A percentile compares a stretch with the other conserved stretches of the same genome.
Evolutionary conservation across 2,888 invertebrate species (phyloP).

Genomic region (Apoderus coryli): DNA sequence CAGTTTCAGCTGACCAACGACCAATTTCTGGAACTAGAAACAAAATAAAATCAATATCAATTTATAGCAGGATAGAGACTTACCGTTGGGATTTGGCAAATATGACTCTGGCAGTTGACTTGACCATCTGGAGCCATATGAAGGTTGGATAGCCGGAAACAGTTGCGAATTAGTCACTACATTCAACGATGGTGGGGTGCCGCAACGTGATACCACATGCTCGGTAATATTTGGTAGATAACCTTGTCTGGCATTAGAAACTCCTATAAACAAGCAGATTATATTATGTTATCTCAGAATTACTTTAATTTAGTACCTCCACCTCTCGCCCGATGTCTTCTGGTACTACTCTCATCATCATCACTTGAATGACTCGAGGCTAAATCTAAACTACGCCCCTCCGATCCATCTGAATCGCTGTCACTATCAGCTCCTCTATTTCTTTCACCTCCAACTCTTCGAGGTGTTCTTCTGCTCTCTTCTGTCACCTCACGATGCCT

Average conservation of each 20-base stretch:
- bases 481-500: slow-evolving; percentile 36
- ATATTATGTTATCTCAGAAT: slow-evolving; percentile 6
- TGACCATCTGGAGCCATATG: slow-evolving; percentile 47
- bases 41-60: slow-evolving; percentile 5
- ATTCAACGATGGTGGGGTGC: slow-evolving; percentile 45
- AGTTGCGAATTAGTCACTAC: slow-evolving; percentile 52
- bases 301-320: slow-evolving; percentile 7
- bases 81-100: slow-evolving; percentile 37
- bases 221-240: slow-evolving; percentile 51
- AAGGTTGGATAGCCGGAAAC: slow-evolving; percentile 49
- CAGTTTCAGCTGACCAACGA: slow-evolving; percentile 68
- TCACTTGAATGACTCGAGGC: slow-evolving; percentile 94
- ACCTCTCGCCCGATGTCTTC: slow-evolving; percentile 31
- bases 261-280: slow-evolving; percentile 5
- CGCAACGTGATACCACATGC: slow-evolving; percentile 32
- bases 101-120: slow-evolving; percentile 52
- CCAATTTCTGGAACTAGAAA: slow-evolving; percentile 34
- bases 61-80: slow-evolving; percentile 11
- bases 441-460: slow-evolving; percentile 24
- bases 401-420: slow-evolving; percentile 66
- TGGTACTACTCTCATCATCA: slow-evolving; percentile 54
- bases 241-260: slow-evolving; percentile 23
- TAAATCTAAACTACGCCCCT: slow-evolving; percentile 65
- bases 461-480: slow-evolving; percentile 20
- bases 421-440: slow-evolving; percentile 39